Conservation (phyloP, 1,140 invertebrate genomes). For the Drosophila ficusphila region DNA sequence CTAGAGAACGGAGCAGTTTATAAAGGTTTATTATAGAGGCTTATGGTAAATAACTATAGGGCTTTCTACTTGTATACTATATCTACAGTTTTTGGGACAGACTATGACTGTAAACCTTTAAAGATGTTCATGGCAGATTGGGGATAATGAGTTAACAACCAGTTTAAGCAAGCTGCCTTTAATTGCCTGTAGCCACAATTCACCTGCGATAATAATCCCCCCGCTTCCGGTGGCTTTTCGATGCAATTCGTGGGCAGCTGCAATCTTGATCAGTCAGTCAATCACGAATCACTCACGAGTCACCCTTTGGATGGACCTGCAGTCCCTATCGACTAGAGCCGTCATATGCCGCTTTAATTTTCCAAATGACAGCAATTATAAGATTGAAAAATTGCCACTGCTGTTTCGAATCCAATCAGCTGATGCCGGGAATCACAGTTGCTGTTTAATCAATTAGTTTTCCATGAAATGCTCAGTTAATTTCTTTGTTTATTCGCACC, state of each 20-base stretch:
- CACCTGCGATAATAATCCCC: neutral
- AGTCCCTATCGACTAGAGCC: neutral
- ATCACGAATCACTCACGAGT: constrained; percentile 17
- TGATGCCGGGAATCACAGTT: constrained; percentile 22
- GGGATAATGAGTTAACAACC: neutral
- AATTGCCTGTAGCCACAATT: neutral
- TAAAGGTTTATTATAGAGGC: neutral
- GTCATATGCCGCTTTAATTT: constrained; percentile 2
- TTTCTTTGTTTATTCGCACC: constrained; percentile 27
- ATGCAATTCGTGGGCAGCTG: neutral
- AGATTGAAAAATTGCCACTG: constrained; percentile 34
- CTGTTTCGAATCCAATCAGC: constrained; percentile 38
- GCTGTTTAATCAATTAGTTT: constrained; percentile 45
- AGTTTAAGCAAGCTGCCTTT: neutral
- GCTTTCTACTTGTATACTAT: too few relatives aligned
- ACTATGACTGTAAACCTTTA: neutral
- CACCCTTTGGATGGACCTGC: neutral
- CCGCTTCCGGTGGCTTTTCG: neutral
- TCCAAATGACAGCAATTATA: constrained; percentile 39
- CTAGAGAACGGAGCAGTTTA: neutral
- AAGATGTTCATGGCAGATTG: neutral
- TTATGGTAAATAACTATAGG: too few relatives aligned
- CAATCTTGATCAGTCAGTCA: constrained; percentile 6
- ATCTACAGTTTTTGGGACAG: neutral
- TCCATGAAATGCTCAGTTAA: constrained; percentile 23